These are phyloP conservation scores for Aspidiotus rigidus DNA, from an alignment of 2,888 invertebrate genomes.

Conservation along the genomic window DNA sequence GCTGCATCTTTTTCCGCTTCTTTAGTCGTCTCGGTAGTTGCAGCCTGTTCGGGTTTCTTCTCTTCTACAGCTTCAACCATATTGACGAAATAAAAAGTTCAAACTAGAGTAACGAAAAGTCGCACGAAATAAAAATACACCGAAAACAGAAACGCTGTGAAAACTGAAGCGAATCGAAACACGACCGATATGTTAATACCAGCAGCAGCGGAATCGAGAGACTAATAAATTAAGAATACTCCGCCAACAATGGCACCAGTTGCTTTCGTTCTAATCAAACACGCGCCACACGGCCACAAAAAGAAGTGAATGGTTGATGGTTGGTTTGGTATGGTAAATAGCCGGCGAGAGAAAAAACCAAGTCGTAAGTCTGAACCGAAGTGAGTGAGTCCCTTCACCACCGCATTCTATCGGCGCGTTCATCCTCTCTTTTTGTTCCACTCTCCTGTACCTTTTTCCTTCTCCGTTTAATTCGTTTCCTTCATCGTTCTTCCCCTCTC, in stretches of 20 bases:
- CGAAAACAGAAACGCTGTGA: background rate
- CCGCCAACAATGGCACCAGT: slow-evolving; percentile 24
- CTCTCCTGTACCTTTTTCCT: no score
- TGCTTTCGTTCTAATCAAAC: slow-evolving; percentile 25
- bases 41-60: slow-evolving; percentile 40
- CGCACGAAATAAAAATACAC: slow-evolving; percentile 9
- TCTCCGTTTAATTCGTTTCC: no score
- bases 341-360: slow-evolving; percentile 13
- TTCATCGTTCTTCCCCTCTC: no score
- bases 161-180: slow-evolving; percentile 6
- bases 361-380: background rate
- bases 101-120: background rate
- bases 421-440: no score
- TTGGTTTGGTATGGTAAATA: background rate
- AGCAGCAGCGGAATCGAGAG: background rate
- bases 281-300: slow-evolving; percentile 11
- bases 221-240: background rate
- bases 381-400: no score
- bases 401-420: no score
- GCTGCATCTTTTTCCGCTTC: slow-evolving; percentile 39
- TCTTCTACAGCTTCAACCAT: slow-evolving; percentile 41
- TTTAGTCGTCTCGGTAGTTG: slow-evolving; percentile 45
- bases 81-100: slow-evolving; percentile 6
- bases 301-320: slow-evolving; percentile 7
- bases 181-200: background rate